Base-by-base conservation (phyloP, 1,140 invertebrate genomes). In the Acromyrmex heyeri region DNA sequence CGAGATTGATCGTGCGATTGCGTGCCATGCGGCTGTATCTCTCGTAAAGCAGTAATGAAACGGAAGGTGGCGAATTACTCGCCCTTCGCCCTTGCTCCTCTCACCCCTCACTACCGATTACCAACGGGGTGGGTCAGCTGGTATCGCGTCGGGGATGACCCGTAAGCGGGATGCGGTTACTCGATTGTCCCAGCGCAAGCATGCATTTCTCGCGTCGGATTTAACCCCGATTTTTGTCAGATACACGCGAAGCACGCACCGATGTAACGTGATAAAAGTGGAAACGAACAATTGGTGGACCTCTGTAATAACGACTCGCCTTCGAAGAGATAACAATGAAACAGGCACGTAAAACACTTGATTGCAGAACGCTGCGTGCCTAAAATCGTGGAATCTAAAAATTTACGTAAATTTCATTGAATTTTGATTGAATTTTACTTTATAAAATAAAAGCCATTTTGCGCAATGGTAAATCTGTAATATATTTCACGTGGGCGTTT, bases 1-100 rank as follows among this genome's bases (percentile, higher is more conserved):
- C 30, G 87, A 81, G 86, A 93, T 93, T 93, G 92, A 93, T 93
- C 87, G 90, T 27, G 67, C 69, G 83, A 91, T 93, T 89, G 93
- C 92, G 90, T 93, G 93, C 69, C 61, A 53, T 65, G 44, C 61
- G 57, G 70, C 73, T 87, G 89, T 92, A 91, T 91, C 88, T 88
- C 64, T 16, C 48, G 61, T 79, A 65, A 83, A 78, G 85, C 55
- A 48, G 85, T 87, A 88, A 91, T 81, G 86, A 89, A 91, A 86
- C 89, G 90, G 90, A 91, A 92, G 90, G 81, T 87, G 85, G 73
- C 85, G 87, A 88, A 87, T 91, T 91, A 91, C 86, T 88, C 88
- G 88, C 81, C 64, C 77, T 70, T 61, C 53, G 76, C 70, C 67
- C 85, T 72, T 81, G 67, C 61, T 73, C 65, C 61, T 30, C 16